Evolutionary conservation across 2,797 vertebrate species (phyloP).

Genomic region (Myotis planiceps): DNA sequence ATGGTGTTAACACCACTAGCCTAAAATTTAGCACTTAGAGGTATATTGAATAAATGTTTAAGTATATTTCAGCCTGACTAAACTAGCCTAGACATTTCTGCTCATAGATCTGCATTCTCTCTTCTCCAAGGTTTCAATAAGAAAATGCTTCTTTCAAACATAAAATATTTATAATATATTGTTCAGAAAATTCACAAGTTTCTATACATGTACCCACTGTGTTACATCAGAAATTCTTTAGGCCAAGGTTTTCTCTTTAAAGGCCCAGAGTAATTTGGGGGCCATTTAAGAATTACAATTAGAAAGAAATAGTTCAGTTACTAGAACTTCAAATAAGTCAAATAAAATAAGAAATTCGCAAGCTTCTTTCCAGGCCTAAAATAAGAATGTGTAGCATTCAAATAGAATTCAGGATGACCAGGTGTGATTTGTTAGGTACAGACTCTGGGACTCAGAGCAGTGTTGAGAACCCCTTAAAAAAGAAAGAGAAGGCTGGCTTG

Average conservation of each 20-base stretch:
- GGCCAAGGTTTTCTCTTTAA: slow-evolving; percentile 35
- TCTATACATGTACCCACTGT: neutral
- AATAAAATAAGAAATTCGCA: slow-evolving; percentile 39
- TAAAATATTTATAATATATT: slow-evolving; percentile 3
- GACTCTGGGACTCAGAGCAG: slow-evolving; percentile 3
- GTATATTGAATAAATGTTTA: neutral
- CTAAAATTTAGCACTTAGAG: neutral
- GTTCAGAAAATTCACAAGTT: neutral
- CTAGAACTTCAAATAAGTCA: slow-evolving; percentile 57
- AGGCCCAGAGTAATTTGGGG: neutral
- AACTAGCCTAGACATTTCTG: neutral
- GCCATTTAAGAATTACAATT: neutral
- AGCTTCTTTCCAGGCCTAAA: slow-evolving; percentile 57
- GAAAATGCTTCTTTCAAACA: slow-evolving; percentile 33
- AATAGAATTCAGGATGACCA: slow-evolving; percentile 53
- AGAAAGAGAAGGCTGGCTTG: slow-evolving; percentile 45
- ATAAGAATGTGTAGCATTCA: slow-evolving; percentile 48
- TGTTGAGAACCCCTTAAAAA: slow-evolving; percentile 27
- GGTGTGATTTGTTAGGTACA: slow-evolving; percentile 67
- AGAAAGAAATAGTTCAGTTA: neutral
- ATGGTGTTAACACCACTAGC: neutral
- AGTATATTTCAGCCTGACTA: neutral
- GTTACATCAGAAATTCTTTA: slow-evolving; percentile 23
- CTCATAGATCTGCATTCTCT: neutral
- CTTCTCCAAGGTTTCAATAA: neutral